These are phyloP conservation scores for Noctua janthina DNA, from an alignment of 2,888 invertebrate species.

Conservation along the genomic window DNA sequence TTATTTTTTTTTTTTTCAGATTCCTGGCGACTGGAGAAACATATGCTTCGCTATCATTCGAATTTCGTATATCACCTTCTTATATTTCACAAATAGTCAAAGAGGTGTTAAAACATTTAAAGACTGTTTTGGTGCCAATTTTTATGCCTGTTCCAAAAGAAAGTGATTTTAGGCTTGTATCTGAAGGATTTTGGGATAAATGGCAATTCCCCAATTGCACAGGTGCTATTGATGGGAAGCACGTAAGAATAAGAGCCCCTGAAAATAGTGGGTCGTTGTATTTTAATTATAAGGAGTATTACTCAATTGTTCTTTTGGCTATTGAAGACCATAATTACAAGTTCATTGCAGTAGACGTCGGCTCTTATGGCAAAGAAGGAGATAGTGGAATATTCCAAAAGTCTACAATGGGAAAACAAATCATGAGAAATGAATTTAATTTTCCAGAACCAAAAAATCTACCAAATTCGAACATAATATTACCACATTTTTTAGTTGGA, in stretches of 20 bases:
- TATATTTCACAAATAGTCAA: conserved; percentile 54
- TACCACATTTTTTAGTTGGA: conserved; percentile 54
- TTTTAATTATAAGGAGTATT: conserved; percentile 11
- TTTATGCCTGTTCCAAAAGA: neutral
- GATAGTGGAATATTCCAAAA: conserved; percentile 55
- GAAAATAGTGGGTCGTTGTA: conserved; percentile 11
- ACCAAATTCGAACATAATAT: conserved; percentile 46
- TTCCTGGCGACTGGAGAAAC: conserved; percentile 45
- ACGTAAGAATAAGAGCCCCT: neutral
- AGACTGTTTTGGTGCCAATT: neutral
- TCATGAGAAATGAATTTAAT: conserved; percentile 45
- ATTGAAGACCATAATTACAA: conserved; percentile 67
- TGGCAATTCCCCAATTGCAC: conserved; percentile 18
- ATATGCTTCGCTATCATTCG: conserved; percentile 36
- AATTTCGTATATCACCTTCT: conserved; percentile 51
- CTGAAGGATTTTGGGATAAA: conserved; percentile 11
- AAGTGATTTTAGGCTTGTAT: neutral
- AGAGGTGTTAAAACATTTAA: conserved; percentile 19
- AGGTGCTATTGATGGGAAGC: conserved; percentile 11
- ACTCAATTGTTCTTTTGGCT: conserved; percentile 53
- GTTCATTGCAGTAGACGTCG: conserved; percentile 62
- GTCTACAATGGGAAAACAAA: conserved; percentile 45
- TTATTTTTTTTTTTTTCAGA: conserved; percentile 5
- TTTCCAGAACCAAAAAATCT: conserved; percentile 50
- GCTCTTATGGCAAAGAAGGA: conserved; percentile 52